Conservation (phyloP, 1,140 invertebrate genomes). For the Drosophila athabasca region DNA sequence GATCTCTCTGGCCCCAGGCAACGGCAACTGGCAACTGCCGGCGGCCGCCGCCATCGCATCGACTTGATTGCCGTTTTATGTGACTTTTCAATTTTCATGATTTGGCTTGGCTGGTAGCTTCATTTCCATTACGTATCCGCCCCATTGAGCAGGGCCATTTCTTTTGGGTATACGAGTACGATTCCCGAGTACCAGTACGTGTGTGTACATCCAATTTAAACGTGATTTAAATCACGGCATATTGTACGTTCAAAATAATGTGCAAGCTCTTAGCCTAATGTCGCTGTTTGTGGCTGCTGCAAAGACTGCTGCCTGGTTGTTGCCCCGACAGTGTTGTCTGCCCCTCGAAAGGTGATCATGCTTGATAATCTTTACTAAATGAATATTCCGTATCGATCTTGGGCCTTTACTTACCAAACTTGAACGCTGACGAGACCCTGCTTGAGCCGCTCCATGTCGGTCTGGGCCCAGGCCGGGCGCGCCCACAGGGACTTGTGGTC, state of each 20-base stretch:
- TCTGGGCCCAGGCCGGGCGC: slow-evolving; percentile 92
- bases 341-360: no score
- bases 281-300: no score
- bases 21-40: no score
- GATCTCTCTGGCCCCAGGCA: slow-evolving; percentile 21
- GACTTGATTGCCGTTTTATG: slow-evolving; percentile 42
- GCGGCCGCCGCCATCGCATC: slow-evolving; percentile 12
- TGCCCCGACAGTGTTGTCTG: no score
- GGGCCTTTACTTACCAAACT: slow-evolving; percentile 85
- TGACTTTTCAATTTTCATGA: slow-evolving; percentile 42
- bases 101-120: slow-evolving; percentile 7
- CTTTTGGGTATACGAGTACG: slow-evolving; percentile 4
- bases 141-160: slow-evolving; percentile 24
- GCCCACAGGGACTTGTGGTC: slow-evolving; percentile 91
- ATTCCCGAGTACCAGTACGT: not conserved
- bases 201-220: not conserved
- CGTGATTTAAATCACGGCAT: not conserved
- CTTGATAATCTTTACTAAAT: no score
- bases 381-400: not conserved
- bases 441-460: slow-evolving; percentile 92
- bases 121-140: slow-evolving; percentile 30
- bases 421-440: slow-evolving; percentile 93
- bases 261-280: no score
- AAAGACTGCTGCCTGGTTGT: no score
- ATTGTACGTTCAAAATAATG: no score